Evolutionary conservation across 2,888 invertebrate species (phyloP), one percentile per base, ranked within the genome.

Genomic region (Chloroclystis v-ata): DNA sequence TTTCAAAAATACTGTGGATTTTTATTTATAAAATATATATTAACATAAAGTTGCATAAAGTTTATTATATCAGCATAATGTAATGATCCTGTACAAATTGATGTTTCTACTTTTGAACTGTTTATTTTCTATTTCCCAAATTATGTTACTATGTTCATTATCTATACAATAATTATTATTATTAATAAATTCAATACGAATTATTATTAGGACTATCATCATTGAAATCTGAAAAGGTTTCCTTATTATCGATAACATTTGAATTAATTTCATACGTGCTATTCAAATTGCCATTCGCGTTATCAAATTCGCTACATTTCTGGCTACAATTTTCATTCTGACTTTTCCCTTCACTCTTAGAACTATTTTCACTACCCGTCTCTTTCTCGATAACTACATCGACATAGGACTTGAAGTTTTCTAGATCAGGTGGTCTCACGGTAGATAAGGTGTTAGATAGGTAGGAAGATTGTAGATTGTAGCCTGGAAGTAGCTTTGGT

Each of bases 401-500:
- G 29, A 82, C 69, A 47, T 60, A 78, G 26, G 78, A 81, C 66
- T 78, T 82, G 43, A 66, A 80, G 5, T 75, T 67, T 13, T 64
- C 72, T 43, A 82, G 50, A 49, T 80, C 86, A 49, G 82, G 88
- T 50, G 86, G 83, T 63, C 87, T 61, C 11, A 87, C 86, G 16
- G 87, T 87, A 1, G 90, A 90, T 0, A 89, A 72, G 49, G 88
- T 89, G 61, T 85, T 90, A 52, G 89, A 82, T 28, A 84, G 68
- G 64, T 79, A 87, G 47, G 84, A 81, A 9, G 86, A 75, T 50
- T 89, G 87, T 0, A 85, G 75, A 66, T 88, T 87, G 72, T 90
- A 90, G 25, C 87, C 89, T 33, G 90, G 90, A 60, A 92, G 82
- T 56, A 92, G 80, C 67, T 91, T 92, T 51, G 94, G 93, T 89